Base-by-base conservation (phyloP, 2,888 invertebrate species). In the Platycnemis pennipes region DNA sequence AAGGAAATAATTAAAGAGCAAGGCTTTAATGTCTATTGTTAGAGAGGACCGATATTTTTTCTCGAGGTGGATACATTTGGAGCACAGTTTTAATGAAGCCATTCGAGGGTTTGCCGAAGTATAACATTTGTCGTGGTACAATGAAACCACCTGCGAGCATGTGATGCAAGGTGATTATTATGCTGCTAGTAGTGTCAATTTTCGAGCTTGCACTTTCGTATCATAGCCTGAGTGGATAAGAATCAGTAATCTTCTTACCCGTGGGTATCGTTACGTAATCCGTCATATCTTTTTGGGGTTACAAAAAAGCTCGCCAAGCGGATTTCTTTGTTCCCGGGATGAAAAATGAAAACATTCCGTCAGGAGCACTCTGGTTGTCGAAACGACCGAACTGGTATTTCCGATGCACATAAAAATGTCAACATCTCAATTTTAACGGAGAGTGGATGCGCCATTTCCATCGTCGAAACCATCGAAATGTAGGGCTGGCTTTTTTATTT, bases 391-490 rank as follows among this genome's bases (percentile, higher is more conserved):
- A 77, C 77, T 37, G 77, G 77, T 77, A 77, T 77, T 77, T 77
- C 77, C 77, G 77, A 77, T 77, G 77, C 77, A 13, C 77, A 77
- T 77, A 77, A 77, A 77, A 77, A 77, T 77, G 77, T 77, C 77
- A 77, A 37, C 77, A 77, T 77, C 77, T 77, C 77, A 77, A 77
- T 77, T 77, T 77, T 77, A 77, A 77, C 31, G 31, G 77, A 37
- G 77, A 77, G 77, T 77, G 77, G 77, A 77, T 77, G 77, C 77
- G 77, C 77, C 77, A 77, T 77, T 77, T 77, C 77, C 77, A 77
- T 77, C 77, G 77, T 77, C 77, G 77, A 37, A 77, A 77, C 77
- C 77, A 77, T 77, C 77, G 77, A 77, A 77, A 77, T 77, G 77
- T 77, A 77, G 77, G 31, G 13, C 37, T 2, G 37, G 31, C 37